These are phyloP conservation scores for Argya squamiceps DNA, from an alignment of 2,797 vertebrate genomes.

Conservation along the genomic window DNA sequence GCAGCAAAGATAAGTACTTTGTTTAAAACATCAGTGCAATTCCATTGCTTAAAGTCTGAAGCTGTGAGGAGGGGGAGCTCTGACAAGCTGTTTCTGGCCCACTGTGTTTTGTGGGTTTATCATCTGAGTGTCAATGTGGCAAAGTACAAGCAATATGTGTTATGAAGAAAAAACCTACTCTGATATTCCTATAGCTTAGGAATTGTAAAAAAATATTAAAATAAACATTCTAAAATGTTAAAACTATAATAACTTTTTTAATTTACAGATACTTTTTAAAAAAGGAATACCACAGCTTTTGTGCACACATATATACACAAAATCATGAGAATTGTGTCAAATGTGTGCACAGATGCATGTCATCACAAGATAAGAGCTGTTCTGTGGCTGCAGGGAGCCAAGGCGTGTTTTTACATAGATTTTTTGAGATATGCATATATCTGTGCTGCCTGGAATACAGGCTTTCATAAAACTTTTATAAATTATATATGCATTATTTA, in stretches of 20 bases:
- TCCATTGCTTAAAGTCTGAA: background rate
- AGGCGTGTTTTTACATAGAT: background rate
- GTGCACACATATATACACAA: background rate
- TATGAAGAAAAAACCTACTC: background rate
- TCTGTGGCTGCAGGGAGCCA: background rate
- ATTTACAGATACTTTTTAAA: background rate
- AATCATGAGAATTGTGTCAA: background rate
- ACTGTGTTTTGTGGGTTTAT: background rate
- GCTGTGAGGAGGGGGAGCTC: background rate
- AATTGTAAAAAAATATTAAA: background rate
- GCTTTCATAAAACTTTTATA: background rate
- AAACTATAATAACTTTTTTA: background rate
- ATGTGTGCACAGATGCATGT: background rate
- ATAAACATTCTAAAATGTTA: accelerated
- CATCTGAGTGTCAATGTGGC: background rate
- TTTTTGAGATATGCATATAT: background rate
- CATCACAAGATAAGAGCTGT: background rate
- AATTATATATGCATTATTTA: background rate
- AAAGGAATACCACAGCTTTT: background rate
- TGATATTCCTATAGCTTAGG: background rate
- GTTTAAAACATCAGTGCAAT: background rate
- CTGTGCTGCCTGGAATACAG: background rate
- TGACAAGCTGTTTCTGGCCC: background rate
- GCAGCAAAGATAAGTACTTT: background rate
- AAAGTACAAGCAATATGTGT: background rate